phyloP scores from a whole-genome alignment of 2,797 vertebrate genomes.

The Phataginus tricuspis region DNA sequence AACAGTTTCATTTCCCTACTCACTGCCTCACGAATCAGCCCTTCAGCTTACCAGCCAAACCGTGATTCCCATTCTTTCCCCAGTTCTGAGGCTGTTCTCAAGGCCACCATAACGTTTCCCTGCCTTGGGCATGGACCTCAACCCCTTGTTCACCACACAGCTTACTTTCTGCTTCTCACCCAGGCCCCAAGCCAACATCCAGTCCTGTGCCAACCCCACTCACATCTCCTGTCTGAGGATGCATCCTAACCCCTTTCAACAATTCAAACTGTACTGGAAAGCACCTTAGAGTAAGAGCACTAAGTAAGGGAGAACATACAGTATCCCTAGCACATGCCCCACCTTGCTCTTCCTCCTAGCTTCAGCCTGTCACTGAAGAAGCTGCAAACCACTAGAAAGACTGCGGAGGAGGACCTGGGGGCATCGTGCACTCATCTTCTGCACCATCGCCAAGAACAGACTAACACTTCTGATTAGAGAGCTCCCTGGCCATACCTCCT shows the following conservation, averaged over 20 bases:
- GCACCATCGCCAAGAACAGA: neutral
- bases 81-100: neutral
- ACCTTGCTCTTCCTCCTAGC: neutral
- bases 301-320: neutral
- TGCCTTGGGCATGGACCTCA: neutral
- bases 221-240: neutral
- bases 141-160: neutral
- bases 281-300: neutral
- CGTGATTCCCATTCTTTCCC: neutral
- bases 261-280: neutral
- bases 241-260: neutral
- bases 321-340: neutral
- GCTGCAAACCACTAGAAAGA: neutral
- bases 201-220: neutral
- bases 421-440: neutral
- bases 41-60: neutral
- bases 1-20: conserved; percentile 49
- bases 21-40: neutral
- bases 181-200: neutral
- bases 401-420: neutral
- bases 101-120: neutral
- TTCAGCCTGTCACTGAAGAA: conserved; percentile 10
- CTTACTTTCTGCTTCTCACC: neutral
- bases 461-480: neutral
- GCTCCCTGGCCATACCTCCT: neutral